These are phyloP conservation scores for Benitochromis conjunctus DNA, from an alignment of 2,113 vertebrate species.

Conservation along the genomic window DNA sequence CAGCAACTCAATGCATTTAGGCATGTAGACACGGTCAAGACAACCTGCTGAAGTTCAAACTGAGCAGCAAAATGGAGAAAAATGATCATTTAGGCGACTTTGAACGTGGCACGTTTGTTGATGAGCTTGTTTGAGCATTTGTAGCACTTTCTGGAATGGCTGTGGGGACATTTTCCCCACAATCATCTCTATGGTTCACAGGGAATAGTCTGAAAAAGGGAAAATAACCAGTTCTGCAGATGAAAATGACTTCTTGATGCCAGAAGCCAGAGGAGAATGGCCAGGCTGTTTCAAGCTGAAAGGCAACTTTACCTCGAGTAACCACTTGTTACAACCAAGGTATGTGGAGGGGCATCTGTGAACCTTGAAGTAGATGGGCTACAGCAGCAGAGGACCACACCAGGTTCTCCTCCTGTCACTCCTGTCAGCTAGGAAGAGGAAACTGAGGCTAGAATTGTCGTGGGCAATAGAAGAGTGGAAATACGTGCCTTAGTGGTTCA, in stretches of 20 bases:
- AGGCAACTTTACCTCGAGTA: background rate
- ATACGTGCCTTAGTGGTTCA: background rate
- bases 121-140: background rate
- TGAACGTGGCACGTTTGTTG: rapidly evolving
- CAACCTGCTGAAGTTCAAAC: background rate
- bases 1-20: background rate
- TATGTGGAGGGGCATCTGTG: rapidly evolving
- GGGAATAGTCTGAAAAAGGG: background rate
- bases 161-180: background rate
- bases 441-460: background rate
- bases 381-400: background rate
- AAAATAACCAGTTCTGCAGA: background rate
- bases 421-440: background rate
- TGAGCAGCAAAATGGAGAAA: background rate
- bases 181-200: background rate
- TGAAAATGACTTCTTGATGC: background rate
- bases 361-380: background rate
- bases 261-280: background rate
- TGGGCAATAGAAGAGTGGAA: background rate
- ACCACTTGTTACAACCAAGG: background rate
- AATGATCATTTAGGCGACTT: background rate
- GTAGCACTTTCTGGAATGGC: background rate
- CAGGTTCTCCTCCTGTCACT: background rate
- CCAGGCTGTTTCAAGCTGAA: rapidly evolving
- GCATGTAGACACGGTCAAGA: background rate